phyloP scores from a whole-genome alignment of 30 jellyfish, hydroid and myxozoan genomes.

The Hydractinia symbiolongicarpus region DNA sequence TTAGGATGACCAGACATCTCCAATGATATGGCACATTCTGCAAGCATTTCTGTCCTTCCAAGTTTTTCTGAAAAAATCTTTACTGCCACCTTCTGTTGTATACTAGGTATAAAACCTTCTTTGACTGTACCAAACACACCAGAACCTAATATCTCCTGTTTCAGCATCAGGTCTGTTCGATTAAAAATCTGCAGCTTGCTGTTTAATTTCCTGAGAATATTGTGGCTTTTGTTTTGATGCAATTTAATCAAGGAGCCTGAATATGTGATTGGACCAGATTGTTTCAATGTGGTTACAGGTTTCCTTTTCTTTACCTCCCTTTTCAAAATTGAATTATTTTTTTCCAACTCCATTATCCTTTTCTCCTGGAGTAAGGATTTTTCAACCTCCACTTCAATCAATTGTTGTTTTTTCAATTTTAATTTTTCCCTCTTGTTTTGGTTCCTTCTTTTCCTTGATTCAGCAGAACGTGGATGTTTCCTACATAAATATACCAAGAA shows the following conservation, averaged over 20 bases:
- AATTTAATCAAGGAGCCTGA: neutral
- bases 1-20: neutral
- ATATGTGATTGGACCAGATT: neutral
- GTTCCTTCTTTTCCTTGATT: neutral
- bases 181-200: neutral
- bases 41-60: neutral
- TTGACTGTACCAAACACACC: neutral
- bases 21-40: neutral
- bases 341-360: neutral
- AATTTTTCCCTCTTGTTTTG: neutral
- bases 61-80: neutral
- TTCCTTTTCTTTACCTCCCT: neutral
- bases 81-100: neutral
- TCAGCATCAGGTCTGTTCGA: neutral
- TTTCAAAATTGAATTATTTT: neutral
- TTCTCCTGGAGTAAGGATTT: neutral
- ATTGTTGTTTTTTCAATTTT: neutral
- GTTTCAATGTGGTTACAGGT: no score
- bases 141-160: neutral
- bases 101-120: neutral
- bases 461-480: neutral
- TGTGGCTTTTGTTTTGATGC: neutral
- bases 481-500: no score
- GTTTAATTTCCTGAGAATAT: neutral
- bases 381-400: neutral